Evolutionary conservation across 1,140 invertebrate species (phyloP), one percentile per base, ranked within the genome.

Genomic region (Adoxophyes honmai): DNA sequence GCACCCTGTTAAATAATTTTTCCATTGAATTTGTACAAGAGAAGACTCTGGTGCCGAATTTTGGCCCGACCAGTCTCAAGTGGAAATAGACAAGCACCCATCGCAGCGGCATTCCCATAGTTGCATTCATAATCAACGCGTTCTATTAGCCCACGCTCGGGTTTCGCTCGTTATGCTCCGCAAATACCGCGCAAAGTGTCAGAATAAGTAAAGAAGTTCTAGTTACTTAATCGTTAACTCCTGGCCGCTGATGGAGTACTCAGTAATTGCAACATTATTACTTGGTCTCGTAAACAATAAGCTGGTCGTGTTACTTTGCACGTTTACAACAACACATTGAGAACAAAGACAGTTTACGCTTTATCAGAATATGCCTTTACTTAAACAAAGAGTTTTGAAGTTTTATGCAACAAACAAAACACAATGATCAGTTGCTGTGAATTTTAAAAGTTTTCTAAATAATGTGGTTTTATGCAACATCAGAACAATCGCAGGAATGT

Each of bases 261-360:
- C 33, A 35, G 52, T 35, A 36, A 53, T 34, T 35, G 52, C 35
- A 53, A 53, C 52, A 36, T 62, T 67, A 61, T 65, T 75, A 66
- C 63, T 59, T 61, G 64, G 51, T 48, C 52, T 54, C 52, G 63
- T 69, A 70, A 75, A 71, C 73, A 66, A 72, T 65, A 48, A 48
- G 10, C 62, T 59, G 70, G 64, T 75, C 74, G 60, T 57, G 64
- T 77, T 72, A 73, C 71, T 68, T 56, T 48, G 18, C 42, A 18
- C 42, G 42, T 48, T 48, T 70, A 75, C 70, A 71, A 75, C 69
- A 73, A 78, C 71, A 76, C 60, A 16, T 33, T 56, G 59, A 73
- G 75, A 82, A 83, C 81, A 85, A 85, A 82, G 80, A 73, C 59
- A 73, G 80, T 85, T 81, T 85, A 80, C 73, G 70, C 77, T 80